These are phyloP conservation scores for Nemapogon koenigi DNA, from an alignment of 2,888 invertebrate genomes.

Conservation along the genomic window DNA sequence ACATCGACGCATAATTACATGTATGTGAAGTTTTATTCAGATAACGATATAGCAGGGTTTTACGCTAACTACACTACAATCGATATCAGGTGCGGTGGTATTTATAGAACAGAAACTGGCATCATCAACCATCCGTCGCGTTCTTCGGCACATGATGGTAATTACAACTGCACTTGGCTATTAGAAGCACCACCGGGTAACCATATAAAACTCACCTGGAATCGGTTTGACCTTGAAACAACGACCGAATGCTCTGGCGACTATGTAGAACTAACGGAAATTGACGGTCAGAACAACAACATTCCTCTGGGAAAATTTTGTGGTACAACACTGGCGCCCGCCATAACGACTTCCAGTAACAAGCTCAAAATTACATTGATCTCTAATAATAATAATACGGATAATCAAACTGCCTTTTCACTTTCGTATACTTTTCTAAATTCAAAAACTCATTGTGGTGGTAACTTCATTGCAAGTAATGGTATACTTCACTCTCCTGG, in stretches of 20 bases:
- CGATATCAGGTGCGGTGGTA: constrained; percentile 77
- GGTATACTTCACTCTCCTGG: constrained; percentile 80
- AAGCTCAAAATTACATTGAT: constrained; percentile 72
- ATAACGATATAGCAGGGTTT: constrained; percentile 67
- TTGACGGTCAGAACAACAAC: constrained; percentile 52
- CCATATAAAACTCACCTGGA: constrained; percentile 77
- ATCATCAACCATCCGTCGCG: constrained; percentile 69
- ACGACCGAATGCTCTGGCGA: constrained; percentile 60
- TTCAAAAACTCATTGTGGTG: constrained; percentile 70
- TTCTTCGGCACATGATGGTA: constrained; percentile 36
- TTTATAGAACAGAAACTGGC: constrained; percentile 66
- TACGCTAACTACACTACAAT: constrained; percentile 75
- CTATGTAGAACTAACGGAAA: constrained; percentile 72
- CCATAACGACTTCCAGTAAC: constrained; percentile 71
- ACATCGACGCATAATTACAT: constrained; percentile 77
- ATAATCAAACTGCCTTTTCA: constrained; percentile 72
- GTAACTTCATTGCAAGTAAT: constrained; percentile 66
- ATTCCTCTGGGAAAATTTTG: constrained; percentile 68
- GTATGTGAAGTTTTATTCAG: constrained; percentile 71
- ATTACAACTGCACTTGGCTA: constrained; percentile 74
- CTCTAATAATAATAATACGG: constrained; percentile 61
- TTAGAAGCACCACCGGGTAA: constrained; percentile 73
- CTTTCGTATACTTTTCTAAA: constrained; percentile 68
- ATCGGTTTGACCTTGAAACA: constrained; percentile 71
- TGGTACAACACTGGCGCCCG: constrained; percentile 69